Percentiles rank a stretch among this genome's conserved stretches.
phyloP scores from a whole-genome alignment of 2,797 vertebrate species.

The Syndactyla subalaris region DNA sequence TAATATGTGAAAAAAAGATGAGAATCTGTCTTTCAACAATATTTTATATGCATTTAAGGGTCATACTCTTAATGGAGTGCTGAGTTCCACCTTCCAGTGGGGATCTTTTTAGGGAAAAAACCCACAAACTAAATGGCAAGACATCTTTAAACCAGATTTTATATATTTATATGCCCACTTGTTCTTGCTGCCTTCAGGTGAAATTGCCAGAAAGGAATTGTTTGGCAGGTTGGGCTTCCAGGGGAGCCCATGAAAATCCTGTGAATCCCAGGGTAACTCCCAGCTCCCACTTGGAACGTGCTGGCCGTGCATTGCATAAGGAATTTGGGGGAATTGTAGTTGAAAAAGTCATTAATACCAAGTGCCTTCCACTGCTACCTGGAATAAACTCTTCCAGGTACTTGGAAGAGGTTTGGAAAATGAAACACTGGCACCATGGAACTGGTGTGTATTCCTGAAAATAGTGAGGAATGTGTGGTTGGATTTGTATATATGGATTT shows the following conservation, averaged over 20 bases:
- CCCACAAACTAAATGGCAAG: background rate
- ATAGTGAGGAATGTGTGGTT: background rate
- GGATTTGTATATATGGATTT: background rate
- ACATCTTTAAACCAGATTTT: background rate
- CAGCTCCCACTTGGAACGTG: background rate
- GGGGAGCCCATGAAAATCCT: background rate
- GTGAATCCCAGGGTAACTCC: background rate
- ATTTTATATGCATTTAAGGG: background rate
- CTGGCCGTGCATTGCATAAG: rapidly evolving
- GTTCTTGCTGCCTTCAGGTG: background rate
- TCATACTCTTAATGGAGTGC: background rate
- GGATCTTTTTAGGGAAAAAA: background rate
- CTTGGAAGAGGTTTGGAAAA: background rate
- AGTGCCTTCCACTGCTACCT: background rate
- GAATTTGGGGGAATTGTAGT: background rate
- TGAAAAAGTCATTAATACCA: background rate
- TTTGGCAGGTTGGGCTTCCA: background rate
- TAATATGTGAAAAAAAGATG: rapidly evolving
- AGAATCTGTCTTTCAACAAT: background rate
- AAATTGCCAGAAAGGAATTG: background rate
- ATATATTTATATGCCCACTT: background rate
- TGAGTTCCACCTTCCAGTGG: background rate
- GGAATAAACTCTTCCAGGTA: background rate
- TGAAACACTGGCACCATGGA: background rate
- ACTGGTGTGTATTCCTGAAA: background rate